phyloP scores from a whole-genome alignment of 2,888 invertebrate species.

The Caenorhabditis sp. region DNA sequence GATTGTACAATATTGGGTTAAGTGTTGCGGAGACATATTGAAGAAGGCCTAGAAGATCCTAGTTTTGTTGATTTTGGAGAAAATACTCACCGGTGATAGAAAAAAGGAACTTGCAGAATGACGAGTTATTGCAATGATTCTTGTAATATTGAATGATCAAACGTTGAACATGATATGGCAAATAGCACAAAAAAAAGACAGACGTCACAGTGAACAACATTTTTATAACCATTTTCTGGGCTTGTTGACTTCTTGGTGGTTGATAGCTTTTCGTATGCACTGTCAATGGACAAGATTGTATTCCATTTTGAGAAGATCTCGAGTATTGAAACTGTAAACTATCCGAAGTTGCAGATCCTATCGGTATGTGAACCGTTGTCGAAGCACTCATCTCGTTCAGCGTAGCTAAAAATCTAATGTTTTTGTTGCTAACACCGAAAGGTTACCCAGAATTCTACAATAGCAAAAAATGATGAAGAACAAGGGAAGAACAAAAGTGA shows the following conservation, averaged over 20 bases:
- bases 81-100: constrained; percentile 60
- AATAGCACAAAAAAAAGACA: constrained; percentile 69
- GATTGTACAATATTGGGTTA: constrained; percentile 69
- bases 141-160: constrained; percentile 61
- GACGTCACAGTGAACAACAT: constrained; percentile 68
- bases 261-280: constrained; percentile 55
- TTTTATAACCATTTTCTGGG: constrained; percentile 68
- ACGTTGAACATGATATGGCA: constrained; percentile 69
- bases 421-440: too few relatives aligned
- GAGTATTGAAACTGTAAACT: constrained; percentile 32
- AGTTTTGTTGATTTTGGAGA: background rate
- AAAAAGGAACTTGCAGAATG: constrained; percentile 60
- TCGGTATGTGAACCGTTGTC: constrained; percentile 53
- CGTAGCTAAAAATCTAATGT: constrained; percentile 37
- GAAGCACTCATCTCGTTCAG: constrained; percentile 46
- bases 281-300: constrained; percentile 20
- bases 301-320: background rate
- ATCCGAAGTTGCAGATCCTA: constrained; percentile 51
- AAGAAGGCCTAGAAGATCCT: constrained; percentile 44
- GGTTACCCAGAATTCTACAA: constrained; percentile 59
- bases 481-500: constrained; percentile 66
- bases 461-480: constrained; percentile 67
- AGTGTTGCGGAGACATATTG: constrained; percentile 69
- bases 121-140: constrained; percentile 51
- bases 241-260: constrained; percentile 63